These are phyloP conservation scores for Sesamia nonagrioides DNA, from an alignment of 1,140 invertebrate genomes.

Conservation along the genomic window DNA sequence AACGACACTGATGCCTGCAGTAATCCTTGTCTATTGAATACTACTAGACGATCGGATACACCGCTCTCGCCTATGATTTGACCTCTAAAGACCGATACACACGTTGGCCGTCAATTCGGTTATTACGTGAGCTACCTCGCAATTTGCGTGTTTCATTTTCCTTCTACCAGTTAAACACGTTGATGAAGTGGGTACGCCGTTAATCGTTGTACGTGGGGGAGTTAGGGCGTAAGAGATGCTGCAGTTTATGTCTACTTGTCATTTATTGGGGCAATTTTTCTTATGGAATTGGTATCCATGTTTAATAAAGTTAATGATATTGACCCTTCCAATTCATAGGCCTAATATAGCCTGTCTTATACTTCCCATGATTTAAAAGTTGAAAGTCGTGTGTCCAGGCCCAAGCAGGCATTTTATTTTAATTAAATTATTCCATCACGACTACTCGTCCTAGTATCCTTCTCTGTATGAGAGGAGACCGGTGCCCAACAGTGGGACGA, in stretches of 20 bases:
- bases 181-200: slow-evolving; percentile 3
- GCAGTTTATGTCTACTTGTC: neutral
- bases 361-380: too few species aligned
- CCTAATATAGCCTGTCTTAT: too few species aligned
- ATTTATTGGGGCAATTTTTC: neutral
- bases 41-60: neutral
- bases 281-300: neutral
- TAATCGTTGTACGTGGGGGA: neutral
- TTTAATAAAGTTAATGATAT: too few species aligned
- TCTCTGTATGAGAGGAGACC: too few species aligned
- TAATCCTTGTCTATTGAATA: neutral
- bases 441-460: too few species aligned
- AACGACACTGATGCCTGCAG: too few species aligned
- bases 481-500: too few species aligned
- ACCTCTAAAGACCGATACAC: neutral
- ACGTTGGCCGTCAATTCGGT: slow-evolving; percentile 33
- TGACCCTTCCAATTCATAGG: too few species aligned
- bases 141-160: slow-evolving; percentile 35
- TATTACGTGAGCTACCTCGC: slow-evolving; percentile 30
- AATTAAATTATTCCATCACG: too few species aligned
- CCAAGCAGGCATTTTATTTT: too few species aligned
- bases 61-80: neutral
- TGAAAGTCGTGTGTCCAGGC: too few species aligned
- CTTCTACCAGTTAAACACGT: neutral
- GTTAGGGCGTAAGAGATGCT: neutral